Evolutionary conservation across 2,888 invertebrate species (phyloP).

Genomic region (Eupithecia tripunctaria): DNA sequence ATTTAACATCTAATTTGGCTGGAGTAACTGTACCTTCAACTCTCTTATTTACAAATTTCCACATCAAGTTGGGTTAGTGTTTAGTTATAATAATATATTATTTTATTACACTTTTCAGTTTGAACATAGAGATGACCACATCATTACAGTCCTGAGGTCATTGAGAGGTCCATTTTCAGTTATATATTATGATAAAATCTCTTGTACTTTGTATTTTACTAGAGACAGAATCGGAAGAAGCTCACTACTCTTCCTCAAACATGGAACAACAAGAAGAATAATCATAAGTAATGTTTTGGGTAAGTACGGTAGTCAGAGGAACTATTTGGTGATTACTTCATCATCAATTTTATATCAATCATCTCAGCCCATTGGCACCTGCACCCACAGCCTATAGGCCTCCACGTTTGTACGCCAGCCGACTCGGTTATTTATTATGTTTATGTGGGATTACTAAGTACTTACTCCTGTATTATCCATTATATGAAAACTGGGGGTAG

Average conservation of each 20-base stretch:
- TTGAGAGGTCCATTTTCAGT: constrained; percentile 94
- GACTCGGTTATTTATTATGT: background rate
- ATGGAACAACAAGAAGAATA: constrained; percentile 64
- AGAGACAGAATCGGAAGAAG: constrained; percentile 94
- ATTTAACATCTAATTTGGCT: background rate
- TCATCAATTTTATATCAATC: too few relatives aligned
- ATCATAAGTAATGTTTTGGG: constrained; percentile 84
- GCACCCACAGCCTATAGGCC: background rate
- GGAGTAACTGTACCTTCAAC: too few relatives aligned
- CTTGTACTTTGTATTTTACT: constrained; percentile 89
- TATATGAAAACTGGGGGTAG: too few relatives aligned
- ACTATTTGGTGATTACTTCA: background rate
- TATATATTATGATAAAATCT: constrained; percentile 87
- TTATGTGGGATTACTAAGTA: background rate
- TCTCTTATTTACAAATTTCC: too few relatives aligned
- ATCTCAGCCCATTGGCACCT: background rate
- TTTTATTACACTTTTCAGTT: constrained; percentile 16
- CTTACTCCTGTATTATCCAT: background rate
- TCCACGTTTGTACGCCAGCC: background rate
- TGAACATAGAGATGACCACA: constrained; percentile 50
- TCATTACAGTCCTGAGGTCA: constrained; percentile 78
- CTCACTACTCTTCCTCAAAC: constrained; percentile 88
- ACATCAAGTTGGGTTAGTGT: background rate
- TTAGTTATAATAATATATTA: background rate
- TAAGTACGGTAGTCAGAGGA: constrained; percentile 58